Percentiles rank a stretch among this genome's conserved stretches.
These are phyloP conservation scores for Pseudanteris insignis DNA, from an alignment of 2,888 invertebrate genomes.

Conservation along the genomic window DNA sequence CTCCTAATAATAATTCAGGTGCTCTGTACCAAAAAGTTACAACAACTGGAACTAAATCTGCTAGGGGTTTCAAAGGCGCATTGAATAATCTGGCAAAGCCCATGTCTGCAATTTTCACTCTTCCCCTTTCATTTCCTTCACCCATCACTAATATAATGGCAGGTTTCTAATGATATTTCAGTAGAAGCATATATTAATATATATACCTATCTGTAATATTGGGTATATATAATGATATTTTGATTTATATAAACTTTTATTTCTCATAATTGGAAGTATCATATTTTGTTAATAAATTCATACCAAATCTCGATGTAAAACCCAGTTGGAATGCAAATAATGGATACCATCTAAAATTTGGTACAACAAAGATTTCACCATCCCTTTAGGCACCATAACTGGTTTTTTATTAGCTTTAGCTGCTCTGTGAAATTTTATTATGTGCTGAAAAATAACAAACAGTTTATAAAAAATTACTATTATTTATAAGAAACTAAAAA, in stretches of 20 bases:
- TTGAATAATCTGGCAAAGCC: constrained; percentile 98
- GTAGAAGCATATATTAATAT: too few relatives aligned
- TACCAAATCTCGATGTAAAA: constrained; percentile 95
- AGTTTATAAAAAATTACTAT: constrained; percentile 1
- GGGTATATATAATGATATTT: too few relatives aligned
- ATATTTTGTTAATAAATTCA: neutral
- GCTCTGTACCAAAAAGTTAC: constrained; percentile 99
- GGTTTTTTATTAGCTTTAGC: constrained; percentile 97
- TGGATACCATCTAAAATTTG: constrained; percentile 99
- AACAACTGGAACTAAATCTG: constrained; percentile 98
- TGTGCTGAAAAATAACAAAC: constrained; percentile 73
- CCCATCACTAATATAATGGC: constrained; percentile 99
- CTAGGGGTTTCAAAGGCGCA: constrained; percentile 95
- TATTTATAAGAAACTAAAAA: too few relatives aligned
- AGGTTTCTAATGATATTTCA: too few relatives aligned
- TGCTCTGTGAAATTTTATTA: constrained; percentile 97
- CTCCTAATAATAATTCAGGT: constrained; percentile 92
- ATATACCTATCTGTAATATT: too few relatives aligned
- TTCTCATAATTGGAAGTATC: too few relatives aligned
- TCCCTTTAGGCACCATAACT: constrained; percentile 94
- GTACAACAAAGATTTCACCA: constrained; percentile 97
- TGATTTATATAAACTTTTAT: too few relatives aligned
- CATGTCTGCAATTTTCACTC: constrained; percentile 99
- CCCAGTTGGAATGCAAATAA: constrained; percentile 99
- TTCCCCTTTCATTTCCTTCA: constrained; percentile 94